Base-by-base conservation (phyloP, 1,140 invertebrate genomes). In the Sinella curviseta region DNA sequence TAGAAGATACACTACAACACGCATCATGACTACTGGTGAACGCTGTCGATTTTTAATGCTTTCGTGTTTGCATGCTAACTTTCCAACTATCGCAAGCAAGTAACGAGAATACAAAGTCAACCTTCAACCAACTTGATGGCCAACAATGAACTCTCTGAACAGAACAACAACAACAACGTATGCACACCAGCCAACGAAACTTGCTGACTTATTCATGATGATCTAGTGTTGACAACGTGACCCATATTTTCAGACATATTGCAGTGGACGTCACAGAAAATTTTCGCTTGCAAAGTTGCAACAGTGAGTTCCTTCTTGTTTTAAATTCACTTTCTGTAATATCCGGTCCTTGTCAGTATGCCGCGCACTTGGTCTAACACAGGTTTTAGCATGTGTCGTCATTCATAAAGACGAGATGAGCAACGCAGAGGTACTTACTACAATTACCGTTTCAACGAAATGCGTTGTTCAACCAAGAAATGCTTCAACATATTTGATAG, bases 121-220 rank as follows among this genome's bases (percentile, higher is more conserved):
- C 55, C 55, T 60, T 60, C 14, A 60, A 24, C 55, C 24, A 60
- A 60, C 55, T 60, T 60, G 55, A n/a, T 60, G 55, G 55, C 24
- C 55, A 60, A n/a, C 55, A 60, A 60, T 60, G 55, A 60, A 60
- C 55, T 60, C 55, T n/a, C n/a, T n/a, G n/a, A n/a, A n/a, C n/a
- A n/a, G n/a, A n/a, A n/a, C n/a, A n/a, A n/a, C n/a, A n/a, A n/a
- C n/a, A n/a, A n/a, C n/a, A n/a, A n/a, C n/a, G n/a, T 8, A 60
- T 60, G 55, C 24, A 60, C 14, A 60, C 55, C 12, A 60, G 8
- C 24, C 55, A 60, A 60, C 55, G n/a, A n/a, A 48, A 48, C 24
- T 60, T 60, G 24, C 55, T 60, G 55, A 60, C 24, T 60, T 60
- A 24, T 60, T 8, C 55, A 60, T 60, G n/a, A n/a, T n/a, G 24